Base-by-base conservation (phyloP, 2,797 vertebrate genomes). In the Macropodus opercularis region DNA sequence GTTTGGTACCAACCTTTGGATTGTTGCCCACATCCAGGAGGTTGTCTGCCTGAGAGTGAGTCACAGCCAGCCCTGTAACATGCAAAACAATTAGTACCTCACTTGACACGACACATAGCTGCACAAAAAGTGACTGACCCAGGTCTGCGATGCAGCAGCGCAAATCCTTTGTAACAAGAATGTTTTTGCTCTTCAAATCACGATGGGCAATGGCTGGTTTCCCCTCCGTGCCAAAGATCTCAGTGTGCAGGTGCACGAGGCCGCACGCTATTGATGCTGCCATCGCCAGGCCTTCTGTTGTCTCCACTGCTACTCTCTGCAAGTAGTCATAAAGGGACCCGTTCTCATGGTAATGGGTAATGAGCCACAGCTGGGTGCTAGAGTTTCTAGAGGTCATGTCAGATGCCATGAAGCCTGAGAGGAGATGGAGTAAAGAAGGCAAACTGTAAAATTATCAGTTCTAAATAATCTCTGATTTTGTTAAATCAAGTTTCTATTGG, bases 311-410 rank as follows among this genome's bases (percentile, higher is more conserved):
- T 6, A 91, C 89, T 0, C 91, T 89, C 84, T 94, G 92, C 86
- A 94, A 75, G 85, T 93, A 94, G 84, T 94, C 93, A 35, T 94
- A 94, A 13, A 94, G 92, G 0, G 93, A 94, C 19, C 93, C 93
- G 22, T 93, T 92, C 81, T 94, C 93, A 19, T 94, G 92, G 85
- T 94, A 94, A 48, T 94, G 93, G 7, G 93, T 94, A 87, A 94
- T 94, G 71, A 94, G 92, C 93, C 93, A 94, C 80, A 94, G 90
- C 85, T 94, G 93, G 22, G 93, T 94, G 90, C 92, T 94, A 66
- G 93, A 94, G 90, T 94, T 93, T 24, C 93, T 88, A 9, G 93
- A 94, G 1, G 93, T 94, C 93, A 94, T 94, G 82, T 94, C 93
- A 0, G 93, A 94, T 1, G 93, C 93, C 91, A 93, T 94, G 85